Conservation (phyloP, 2,797 vertebrate species). For the Mionectes olivaceus region DNA sequence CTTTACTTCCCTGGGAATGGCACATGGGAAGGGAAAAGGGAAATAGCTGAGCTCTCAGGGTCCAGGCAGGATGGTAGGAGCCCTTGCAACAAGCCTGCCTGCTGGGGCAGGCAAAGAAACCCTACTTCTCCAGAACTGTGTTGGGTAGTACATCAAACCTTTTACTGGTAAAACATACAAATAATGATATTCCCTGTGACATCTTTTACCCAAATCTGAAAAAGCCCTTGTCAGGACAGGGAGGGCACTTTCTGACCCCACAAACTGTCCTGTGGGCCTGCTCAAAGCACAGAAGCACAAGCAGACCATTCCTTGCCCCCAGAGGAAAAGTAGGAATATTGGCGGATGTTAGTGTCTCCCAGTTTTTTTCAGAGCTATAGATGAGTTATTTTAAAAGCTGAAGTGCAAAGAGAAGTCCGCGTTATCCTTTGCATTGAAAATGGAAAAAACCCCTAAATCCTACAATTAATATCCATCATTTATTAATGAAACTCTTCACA, state of each 20-base stretch:
- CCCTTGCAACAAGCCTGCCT: background rate
- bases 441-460: background rate
- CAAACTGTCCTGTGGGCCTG: background rate
- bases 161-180: background rate
- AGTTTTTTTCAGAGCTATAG: background rate
- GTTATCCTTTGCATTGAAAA: background rate
- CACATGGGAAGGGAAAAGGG: background rate
- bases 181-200: background rate
- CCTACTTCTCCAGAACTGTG: background rate
- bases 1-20: background rate
- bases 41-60: background rate
- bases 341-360: background rate
- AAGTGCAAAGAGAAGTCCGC: background rate
- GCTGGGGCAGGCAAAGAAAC: background rate
- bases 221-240: background rate
- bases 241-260: background rate
- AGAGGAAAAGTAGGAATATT: background rate
- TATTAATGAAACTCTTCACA: background rate
- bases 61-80: background rate
- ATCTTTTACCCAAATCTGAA: background rate
- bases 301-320: background rate
- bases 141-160: background rate
- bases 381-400: background rate
- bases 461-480: background rate
- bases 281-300: background rate